Evolutionary conservation across 1,140 invertebrate genomes (phyloP).

Genomic region (Leptinotarsa texana): DNA sequence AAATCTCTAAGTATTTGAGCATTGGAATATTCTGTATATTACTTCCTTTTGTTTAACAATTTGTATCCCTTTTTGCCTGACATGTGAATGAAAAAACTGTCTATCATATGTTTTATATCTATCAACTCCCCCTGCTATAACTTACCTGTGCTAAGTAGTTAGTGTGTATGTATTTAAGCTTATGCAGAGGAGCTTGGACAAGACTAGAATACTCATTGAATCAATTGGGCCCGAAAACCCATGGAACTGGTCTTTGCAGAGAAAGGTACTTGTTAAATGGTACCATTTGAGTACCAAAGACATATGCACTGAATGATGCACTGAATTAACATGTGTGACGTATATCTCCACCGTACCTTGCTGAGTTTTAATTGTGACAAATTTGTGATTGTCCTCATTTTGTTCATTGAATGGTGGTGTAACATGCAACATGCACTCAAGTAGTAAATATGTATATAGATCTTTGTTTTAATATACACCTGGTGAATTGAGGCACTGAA

Average conservation of each 20-base stretch:
- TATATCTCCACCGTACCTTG: slow-evolving; percentile 19
- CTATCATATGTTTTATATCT: background rate
- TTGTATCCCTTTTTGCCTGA: background rate
- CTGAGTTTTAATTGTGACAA: background rate
- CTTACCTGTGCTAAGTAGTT: slow-evolving; percentile 7
- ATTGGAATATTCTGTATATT: background rate
- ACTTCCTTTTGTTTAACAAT: background rate
- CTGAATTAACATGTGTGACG: slow-evolving; percentile 47
- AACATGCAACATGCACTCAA: background rate
- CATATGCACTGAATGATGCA: slow-evolving; percentile 51
- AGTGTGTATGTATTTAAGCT: slow-evolving; percentile 51
- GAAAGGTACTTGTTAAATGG: slow-evolving; percentile 53
- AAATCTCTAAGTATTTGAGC: no score
- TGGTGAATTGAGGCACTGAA: no score
- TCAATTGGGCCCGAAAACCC: slow-evolving; percentile 50
- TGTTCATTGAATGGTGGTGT: background rate
- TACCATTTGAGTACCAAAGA: slow-evolving; percentile 35
- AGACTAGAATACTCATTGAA: slow-evolving; percentile 48
- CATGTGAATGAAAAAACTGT: slow-evolving; percentile 6
- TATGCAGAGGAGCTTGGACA: slow-evolving; percentile 52
- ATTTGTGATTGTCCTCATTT: background rate
- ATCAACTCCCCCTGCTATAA: background rate
- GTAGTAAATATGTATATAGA: background rate
- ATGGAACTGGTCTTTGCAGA: slow-evolving; percentile 54
- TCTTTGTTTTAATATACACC: background rate